Evolutionary conservation across 2,113 vertebrate genomes (phyloP).

Genomic region (Microcebus lehilahytsara): DNA sequence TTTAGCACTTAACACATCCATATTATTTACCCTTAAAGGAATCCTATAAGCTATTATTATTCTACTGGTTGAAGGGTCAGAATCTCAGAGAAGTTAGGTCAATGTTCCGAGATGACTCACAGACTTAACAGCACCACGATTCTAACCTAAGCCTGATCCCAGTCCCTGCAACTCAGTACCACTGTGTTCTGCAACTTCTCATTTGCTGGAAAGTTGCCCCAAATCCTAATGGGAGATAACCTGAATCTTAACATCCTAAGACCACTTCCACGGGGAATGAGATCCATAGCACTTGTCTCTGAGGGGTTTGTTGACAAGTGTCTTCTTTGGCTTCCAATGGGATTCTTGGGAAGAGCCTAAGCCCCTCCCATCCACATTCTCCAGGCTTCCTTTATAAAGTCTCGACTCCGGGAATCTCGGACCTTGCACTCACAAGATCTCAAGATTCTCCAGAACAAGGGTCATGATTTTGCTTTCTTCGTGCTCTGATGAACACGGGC

Average conservation of each 20-base stretch:
- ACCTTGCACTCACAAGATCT: no score
- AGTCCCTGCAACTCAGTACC: accelerated
- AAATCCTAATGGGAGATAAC: background rate
- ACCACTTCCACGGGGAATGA: background rate
- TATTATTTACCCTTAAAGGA: background rate
- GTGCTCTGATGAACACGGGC: background rate
- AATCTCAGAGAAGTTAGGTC: background rate
- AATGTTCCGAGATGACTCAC: background rate
- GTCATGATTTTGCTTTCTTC: background rate
- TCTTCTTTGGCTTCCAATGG: no score
- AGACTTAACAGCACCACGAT: accelerated
- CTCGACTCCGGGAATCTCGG: background rate
- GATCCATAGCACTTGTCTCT: background rate
- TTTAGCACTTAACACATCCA: background rate
- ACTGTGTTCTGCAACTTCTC: background rate
- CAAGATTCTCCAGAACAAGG: background rate
- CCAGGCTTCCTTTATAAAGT: background rate
- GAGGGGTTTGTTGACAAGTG: background rate
- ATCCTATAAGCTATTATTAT: background rate
- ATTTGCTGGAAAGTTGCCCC: background rate
- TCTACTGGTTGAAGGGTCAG: background rate
- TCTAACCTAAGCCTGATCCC: no score
- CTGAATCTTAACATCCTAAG: background rate
- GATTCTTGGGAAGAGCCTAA: background rate
- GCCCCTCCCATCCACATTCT: background rate